A percentile compares a stretch with the other conserved stretches of the same genome.
These are phyloP conservation scores for Ranitomeya imitator DNA, from an alignment of 2,113 vertebrate species.

Conservation along the genomic window DNA sequence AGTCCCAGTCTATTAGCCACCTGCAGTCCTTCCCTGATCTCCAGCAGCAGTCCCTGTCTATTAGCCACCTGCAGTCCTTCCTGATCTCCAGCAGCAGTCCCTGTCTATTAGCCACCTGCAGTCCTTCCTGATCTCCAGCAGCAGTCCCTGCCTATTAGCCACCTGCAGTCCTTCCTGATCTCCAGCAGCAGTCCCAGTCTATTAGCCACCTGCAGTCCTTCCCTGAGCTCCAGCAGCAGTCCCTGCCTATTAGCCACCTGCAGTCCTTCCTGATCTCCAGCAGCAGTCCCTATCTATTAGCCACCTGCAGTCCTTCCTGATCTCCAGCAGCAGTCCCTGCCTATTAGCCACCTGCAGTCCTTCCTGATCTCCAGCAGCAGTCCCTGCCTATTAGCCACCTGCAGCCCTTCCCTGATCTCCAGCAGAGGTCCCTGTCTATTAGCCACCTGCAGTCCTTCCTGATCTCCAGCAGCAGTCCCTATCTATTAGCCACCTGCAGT, in stretches of 20 bases:
- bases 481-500: background rate
- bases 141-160: too few relatives aligned
- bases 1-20: background rate
- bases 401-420: too few relatives aligned
- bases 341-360: background rate
- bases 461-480: background rate
- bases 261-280: background rate
- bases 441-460: background rate
- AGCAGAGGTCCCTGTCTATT: background rate
- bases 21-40: background rate
- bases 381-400: too few relatives aligned
- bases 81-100: background rate
- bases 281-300: background rate
- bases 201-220: background rate
- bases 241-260: background rate
- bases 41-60: background rate
- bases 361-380: background rate
- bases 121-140: background rate
- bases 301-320: background rate
- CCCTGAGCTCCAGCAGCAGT: background rate
- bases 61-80: background rate
- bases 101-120: background rate
- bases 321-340: background rate
- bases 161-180: background rate
- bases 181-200: background rate